Evolutionary conservation across 2,888 invertebrate genomes (phyloP).

Genomic region (Atrina japonica): DNA sequence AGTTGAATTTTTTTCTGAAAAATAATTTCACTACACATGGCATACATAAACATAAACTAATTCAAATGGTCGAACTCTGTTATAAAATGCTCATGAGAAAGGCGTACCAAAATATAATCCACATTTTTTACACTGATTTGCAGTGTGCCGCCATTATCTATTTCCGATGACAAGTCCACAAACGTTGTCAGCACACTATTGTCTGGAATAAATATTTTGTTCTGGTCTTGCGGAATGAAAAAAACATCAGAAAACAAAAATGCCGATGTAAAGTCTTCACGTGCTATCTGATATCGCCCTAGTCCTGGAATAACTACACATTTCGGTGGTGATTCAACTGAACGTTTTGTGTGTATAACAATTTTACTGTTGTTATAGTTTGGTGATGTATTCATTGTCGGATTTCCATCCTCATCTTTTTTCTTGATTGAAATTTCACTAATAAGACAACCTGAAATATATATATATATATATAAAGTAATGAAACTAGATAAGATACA

Average conservation of each 20-base stretch:
- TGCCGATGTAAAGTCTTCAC: slow-evolving; percentile 52
- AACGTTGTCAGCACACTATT: slow-evolving; percentile 82
- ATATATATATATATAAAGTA: not conserved
- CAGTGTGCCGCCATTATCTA: slow-evolving; percentile 90
- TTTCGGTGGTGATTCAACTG: not conserved
- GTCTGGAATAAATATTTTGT: slow-evolving; percentile 56
- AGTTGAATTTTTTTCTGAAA: too few species aligned
- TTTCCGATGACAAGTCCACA: slow-evolving; percentile 86
- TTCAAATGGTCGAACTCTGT: too few species aligned
- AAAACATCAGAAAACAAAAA: slow-evolving; percentile 79
- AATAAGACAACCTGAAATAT: slow-evolving; percentile 17
- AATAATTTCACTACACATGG: too few species aligned
- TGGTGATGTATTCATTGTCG: not conserved
- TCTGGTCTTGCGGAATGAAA: slow-evolving; percentile 73
- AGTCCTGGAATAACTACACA: slow-evolving; percentile 57
- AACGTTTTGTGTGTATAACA: not conserved
- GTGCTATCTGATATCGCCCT: slow-evolving; percentile 51
- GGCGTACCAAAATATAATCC: slow-evolving; percentile 11
- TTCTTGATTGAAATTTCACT: slow-evolving; percentile 4
- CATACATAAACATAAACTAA: too few species aligned
- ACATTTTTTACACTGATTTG: slow-evolving; percentile 31
- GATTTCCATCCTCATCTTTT: not conserved
- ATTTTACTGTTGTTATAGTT: slow-evolving; percentile 5
- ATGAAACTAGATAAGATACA: not conserved
- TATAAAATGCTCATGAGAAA: too few species aligned